Conservation (phyloP, 2,113 vertebrate genomes). For the Aptenodytes forsteri region DNA sequence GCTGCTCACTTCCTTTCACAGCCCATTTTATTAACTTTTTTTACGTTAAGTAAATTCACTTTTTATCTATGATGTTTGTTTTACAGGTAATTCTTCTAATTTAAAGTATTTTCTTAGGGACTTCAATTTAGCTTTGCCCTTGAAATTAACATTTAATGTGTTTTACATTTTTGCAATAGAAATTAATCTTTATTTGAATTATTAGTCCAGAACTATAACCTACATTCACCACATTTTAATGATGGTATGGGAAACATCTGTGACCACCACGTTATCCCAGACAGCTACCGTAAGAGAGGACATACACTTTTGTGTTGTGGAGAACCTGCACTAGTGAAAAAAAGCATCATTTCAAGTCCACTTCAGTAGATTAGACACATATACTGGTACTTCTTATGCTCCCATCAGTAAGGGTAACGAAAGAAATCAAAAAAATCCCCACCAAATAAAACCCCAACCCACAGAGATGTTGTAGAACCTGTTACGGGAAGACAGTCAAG, state of each 20-base stretch:
- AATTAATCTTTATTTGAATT: conserved; percentile 60
- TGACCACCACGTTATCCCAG: not conserved
- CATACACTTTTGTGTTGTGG: not conserved
- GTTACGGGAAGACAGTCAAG: not conserved
- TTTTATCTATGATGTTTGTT: conserved; percentile 61
- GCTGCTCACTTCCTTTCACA: conserved; percentile 4
- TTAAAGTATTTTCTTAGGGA: conserved; percentile 60
- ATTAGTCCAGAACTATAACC: conserved; percentile 18
- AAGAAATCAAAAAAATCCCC: fast-evolving
- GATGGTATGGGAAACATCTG: not conserved
- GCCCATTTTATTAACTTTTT: conserved; percentile 54
- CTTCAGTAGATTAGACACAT: not conserved
- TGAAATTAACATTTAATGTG: conserved; percentile 61
- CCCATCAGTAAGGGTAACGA: not conserved
- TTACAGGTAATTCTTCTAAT: conserved; percentile 61
- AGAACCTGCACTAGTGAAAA: not conserved
- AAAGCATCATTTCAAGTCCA: not conserved
- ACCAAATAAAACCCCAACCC: not conserved
- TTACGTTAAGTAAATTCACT: conserved; percentile 58
- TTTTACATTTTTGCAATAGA: conserved; percentile 58
- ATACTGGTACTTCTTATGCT: not conserved
- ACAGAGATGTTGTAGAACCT: not conserved
- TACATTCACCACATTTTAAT: not conserved
- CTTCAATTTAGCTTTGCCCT: conserved; percentile 58
- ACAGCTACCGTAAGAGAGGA: not conserved